A percentile compares a stretch with the other conserved stretches of the same genome.
phyloP scores from a whole-genome alignment of 2,113 vertebrate genomes.

The Pollachius pollachius region DNA sequence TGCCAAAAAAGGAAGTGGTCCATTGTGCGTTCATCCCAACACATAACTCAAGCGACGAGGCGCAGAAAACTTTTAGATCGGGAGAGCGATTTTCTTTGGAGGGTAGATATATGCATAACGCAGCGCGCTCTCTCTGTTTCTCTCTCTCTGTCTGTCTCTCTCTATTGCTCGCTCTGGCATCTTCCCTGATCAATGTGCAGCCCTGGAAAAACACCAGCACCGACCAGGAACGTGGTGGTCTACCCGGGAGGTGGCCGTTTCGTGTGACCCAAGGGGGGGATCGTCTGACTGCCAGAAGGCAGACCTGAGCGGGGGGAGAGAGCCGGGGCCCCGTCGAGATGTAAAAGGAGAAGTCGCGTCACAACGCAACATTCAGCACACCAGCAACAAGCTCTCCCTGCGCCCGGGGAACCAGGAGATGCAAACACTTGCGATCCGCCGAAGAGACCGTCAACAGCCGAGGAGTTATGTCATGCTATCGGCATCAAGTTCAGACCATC shows the following conservation, averaged over 20 bases:
- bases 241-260: background rate
- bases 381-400: background rate
- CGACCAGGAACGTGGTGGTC: background rate
- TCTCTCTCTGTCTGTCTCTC: too few relatives aligned
- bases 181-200: too few relatives aligned
- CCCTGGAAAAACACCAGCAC: too few relatives aligned
- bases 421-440: too few relatives aligned
- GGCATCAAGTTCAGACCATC: too few relatives aligned
- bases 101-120: background rate
- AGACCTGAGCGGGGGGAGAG: background rate
- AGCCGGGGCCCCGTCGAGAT: background rate
- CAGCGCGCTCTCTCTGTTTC: too few relatives aligned
- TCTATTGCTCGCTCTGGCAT: too few relatives aligned
- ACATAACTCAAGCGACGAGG: conserved; percentile 65
- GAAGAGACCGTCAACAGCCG: too few relatives aligned
- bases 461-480: too few relatives aligned
- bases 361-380: background rate
- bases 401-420: background rate
- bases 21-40: conserved; percentile 66
- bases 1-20: conserved; percentile 64
- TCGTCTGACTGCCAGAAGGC: background rate
- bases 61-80: conserved; percentile 45
- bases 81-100: conserved; percentile 19
- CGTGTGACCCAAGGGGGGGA: background rate
- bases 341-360: conserved; percentile 20